Conservation (phyloP, 2,113 vertebrate genomes). For the Leptosomus discolor region DNA sequence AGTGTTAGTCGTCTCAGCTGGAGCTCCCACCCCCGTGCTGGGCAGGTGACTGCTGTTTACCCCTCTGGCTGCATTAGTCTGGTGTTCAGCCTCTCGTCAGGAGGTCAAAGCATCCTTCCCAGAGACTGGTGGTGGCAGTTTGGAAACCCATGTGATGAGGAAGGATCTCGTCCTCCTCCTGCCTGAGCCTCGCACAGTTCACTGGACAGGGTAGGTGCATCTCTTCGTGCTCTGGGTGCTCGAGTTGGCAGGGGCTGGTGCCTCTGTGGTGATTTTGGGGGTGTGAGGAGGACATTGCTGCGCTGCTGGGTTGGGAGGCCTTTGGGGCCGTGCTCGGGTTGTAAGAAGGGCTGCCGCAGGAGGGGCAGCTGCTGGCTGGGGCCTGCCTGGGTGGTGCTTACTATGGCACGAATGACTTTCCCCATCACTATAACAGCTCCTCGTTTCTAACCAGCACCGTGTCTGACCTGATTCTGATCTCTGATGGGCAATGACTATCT, state of each 20-base stretch:
- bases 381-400: background rate
- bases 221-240: fast-evolving
- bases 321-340: fast-evolving
- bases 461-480: background rate
- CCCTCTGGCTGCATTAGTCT: background rate
- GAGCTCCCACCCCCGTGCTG: fast-evolving
- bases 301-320: fast-evolving
- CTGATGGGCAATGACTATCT: background rate
- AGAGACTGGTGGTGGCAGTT: fast-evolving
- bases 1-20: fast-evolving
- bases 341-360: background rate
- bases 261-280: background rate
- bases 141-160: fast-evolving
- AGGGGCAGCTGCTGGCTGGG: background rate
- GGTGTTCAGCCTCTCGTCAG: fast-evolving
- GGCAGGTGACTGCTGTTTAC: background rate
- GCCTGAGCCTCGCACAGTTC: fast-evolving
- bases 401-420: fast-evolving
- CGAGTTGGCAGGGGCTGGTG: background rate
- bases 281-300: fast-evolving
- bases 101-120: background rate
- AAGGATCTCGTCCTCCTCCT: background rate
- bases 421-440: fast-evolving
- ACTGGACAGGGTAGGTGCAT: fast-evolving
- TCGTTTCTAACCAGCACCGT: background rate